Evolutionary conservation across 2,797 vertebrate genomes (phyloP).

Genomic region (Sus cebifrons): DNA sequence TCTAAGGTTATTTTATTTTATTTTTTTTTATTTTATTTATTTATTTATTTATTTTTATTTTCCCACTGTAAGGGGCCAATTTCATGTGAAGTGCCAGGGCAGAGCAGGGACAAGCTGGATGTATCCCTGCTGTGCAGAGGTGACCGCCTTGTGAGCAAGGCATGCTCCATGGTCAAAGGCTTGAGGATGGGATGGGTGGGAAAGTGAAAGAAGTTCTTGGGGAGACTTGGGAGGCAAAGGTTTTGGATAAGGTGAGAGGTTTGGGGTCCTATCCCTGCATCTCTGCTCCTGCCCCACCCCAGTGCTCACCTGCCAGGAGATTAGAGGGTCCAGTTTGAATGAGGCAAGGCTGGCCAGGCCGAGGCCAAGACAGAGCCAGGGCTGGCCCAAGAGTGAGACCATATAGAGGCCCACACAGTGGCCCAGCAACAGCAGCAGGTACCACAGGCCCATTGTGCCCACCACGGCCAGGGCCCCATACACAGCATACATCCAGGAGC

Average conservation of each 20-base stretch:
- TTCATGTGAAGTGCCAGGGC: not conserved
- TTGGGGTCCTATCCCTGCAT: not conserved
- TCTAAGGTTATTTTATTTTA: too few species aligned
- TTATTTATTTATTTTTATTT: too few species aligned
- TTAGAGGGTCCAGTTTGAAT: constrained; percentile 96
- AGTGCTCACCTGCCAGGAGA: constrained; percentile 96
- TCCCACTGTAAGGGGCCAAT: not conserved
- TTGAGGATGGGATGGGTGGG: not conserved
- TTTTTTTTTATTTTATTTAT: too few species aligned
- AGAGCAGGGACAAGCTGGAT: not conserved
- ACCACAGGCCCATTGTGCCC: constrained; percentile 96
- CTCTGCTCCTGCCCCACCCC: not conserved
- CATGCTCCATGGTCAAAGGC: not conserved
- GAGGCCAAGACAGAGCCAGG: constrained; percentile 95
- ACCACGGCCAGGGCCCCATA: constrained; percentile 95
- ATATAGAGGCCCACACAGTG: constrained; percentile 97
- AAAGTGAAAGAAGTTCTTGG: not conserved
- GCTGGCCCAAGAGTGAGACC: constrained; percentile 94
- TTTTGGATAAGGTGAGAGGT: not conserved
- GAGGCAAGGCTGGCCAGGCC: constrained; percentile 96
- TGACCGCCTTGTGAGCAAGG: not conserved
- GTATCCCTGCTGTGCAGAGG: not conserved
- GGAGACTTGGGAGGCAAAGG: not conserved
- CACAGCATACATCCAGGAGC: constrained; percentile 94
- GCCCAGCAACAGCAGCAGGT: constrained; percentile 95